Evolutionary conservation across 2,888 invertebrate species (phyloP), one percentile per base, ranked within the genome.

Genomic region (Callinectes sapidus): DNA sequence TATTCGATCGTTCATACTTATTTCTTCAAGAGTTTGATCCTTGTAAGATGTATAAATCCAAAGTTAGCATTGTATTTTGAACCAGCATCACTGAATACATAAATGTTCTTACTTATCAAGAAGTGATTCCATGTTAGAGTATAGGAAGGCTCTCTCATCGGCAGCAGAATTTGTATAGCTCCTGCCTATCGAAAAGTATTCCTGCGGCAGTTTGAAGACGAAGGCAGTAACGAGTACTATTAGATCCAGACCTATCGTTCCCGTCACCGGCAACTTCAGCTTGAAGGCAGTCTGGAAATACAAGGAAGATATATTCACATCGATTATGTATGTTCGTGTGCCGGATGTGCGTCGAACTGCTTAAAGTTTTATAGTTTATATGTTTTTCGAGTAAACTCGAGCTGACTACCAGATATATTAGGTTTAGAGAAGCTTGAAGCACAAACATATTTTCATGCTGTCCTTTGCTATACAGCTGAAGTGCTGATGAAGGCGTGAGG

Each of bases 101-200:
- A 61, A 61, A 23, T 42, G 2, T 16, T 28, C 85, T 86, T 18
- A 91, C 86, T 71, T 39, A 61, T 54, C 32, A 28, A 91, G 55
- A 54, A 87, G 35, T 0, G 91, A 81, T 66, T 91, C 87, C 28
- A 87, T 55, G 61, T 66, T 54, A 28, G 32, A 55, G 32, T 91
- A 87, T 6, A 91, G 35, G 54, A 71, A 32, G 54, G 54, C n/a
- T 28, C 77, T 35, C 10, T 28, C 61, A 39, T 48, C 88, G 18
- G 55, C 23, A 13, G 77, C 77, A 39, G 85, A 18, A 16, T 81
- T n/a, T 18, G 54, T 23, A 88, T 61, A 81, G 5, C 89, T 54
- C 39, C 87, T 54, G 48, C n/a, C 91, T 28, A 55, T 32, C 6
- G 66, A 35, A 16, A 87, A n/a, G 66, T 86, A 35, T 18, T 86